These are phyloP conservation scores for Bombylius major DNA, from an alignment of 2,888 invertebrate genomes.

Conservation along the genomic window DNA sequence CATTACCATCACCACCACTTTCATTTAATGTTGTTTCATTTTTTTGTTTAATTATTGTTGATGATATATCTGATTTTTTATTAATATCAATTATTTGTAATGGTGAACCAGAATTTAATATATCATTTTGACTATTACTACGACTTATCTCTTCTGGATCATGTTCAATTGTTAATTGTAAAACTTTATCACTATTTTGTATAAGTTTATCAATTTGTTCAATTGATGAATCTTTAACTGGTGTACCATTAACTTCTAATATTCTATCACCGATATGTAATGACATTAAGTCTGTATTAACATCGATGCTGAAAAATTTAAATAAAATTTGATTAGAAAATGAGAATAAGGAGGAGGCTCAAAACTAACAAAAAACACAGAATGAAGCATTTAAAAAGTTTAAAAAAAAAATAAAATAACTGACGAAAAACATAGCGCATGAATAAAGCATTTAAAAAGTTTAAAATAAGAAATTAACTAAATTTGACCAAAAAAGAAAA, in stretches of 20 bases:
- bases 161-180: conserved; percentile 82
- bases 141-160: conserved; percentile 63
- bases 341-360: not conserved
- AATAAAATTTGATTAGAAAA: not conserved
- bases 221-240: conserved; percentile 66
- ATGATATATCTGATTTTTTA: conserved; percentile 1
- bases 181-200: conserved; percentile 54
- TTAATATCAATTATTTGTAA: conserved; percentile 23
- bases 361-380: not conserved
- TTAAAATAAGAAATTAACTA: not conserved
- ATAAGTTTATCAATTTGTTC: conserved; percentile 67
- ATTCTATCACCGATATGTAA: conserved; percentile 87
- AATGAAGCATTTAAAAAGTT: too few species aligned
- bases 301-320: conserved; percentile 51
- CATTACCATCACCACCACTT: conserved; percentile 27
- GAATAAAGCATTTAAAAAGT: too few species aligned
- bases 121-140: conserved; percentile 40
- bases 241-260: conserved; percentile 83
- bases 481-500: not conserved
- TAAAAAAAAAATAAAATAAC: too few species aligned
- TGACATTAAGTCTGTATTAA: conserved; percentile 68
- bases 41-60: conserved; percentile 3
- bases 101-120: conserved; percentile 35
- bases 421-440: too few species aligned
- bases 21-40: conserved; percentile 12